Evolutionary conservation across 2,797 vertebrate species (phyloP), one percentile per base, ranked within the genome.

Genomic region (Galagoides demidoff): DNA sequence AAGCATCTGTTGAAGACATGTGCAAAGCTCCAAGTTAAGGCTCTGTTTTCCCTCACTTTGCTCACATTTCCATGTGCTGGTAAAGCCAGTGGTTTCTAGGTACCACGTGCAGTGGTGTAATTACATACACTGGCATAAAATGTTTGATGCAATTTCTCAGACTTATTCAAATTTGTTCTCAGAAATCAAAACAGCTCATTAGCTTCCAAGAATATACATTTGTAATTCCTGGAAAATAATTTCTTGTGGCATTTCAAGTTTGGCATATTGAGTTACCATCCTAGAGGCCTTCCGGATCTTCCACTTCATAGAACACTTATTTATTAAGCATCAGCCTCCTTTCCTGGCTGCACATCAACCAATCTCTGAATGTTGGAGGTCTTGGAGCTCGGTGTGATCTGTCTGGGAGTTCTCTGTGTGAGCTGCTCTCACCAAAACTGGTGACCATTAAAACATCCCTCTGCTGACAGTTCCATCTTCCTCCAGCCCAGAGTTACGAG

Each of bases 161-260:
- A 89, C 13, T 49, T 96, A 92, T 81, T 97, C 95, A 94, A 96
- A 97, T 96, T 85, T 94, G 52, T 89, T 90, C 92, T 95, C 87
- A 88, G 73, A 97, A 77, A 94, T 95, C 91, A 96, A 96, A 97
- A 88, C 82, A 84, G 31, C 29, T 91, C 17, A 2, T 88, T 94
- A 16, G 70, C 52, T 89, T 45, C 84, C 78, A 94, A 57, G 95
- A 97, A 96, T 31, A 96, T 29, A 59, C n/a, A n/a, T 8, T 4
- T 77, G 71, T 93, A 93, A 90, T 95, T 94, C 89, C 84, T 94
- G 73, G 78, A 71, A 78, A 2, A 25, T 92, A 79, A 61, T 96
- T 96, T 52, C 71, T 49, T 81, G 34, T 63, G 61, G 61, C 68
- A 90, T 92, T 95, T 97, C 74, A 85, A 93, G 5, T 31, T 2